Percentiles rank a stretch among this genome's conserved stretches.
Evolutionary conservation across 1,140 invertebrate species (phyloP).

Genomic region (Atta texana): DNA sequence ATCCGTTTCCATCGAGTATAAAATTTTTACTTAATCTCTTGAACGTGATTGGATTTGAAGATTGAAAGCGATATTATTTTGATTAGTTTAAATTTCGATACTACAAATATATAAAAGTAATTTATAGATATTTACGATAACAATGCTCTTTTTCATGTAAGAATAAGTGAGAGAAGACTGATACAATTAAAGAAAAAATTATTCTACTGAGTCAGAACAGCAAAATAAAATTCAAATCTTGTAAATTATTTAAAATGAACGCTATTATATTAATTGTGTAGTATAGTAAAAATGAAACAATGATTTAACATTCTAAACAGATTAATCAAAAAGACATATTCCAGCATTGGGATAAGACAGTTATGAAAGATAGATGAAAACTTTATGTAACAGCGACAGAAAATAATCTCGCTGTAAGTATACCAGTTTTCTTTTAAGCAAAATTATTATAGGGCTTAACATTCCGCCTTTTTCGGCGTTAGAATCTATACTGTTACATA

Average conservation of each 20-base stretch:
- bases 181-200: not conserved
- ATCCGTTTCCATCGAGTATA: not conserved
- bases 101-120: not conserved
- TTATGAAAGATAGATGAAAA: constrained; percentile 8
- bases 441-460: constrained; percentile 34
- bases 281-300: not conserved
- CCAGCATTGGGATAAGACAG: not conserved
- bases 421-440: not conserved
- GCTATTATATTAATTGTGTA: not conserved
- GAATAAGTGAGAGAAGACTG: not conserved
- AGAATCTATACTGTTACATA: constrained; percentile 8
- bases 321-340: not conserved
- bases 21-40: not conserved
- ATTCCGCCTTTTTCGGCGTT: constrained; percentile 32
- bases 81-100: not conserved
- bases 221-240: not conserved
- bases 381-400: constrained; percentile 1
- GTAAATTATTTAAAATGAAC: not conserved
- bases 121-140: not conserved
- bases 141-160: not conserved
- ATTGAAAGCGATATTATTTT: not conserved
- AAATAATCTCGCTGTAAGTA: constrained; percentile 15
- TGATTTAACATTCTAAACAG: not conserved
- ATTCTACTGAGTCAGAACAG: not conserved
- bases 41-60: not conserved